phyloP scores from a whole-genome alignment of 2,113 vertebrate genomes.

The Sorex araneus region DNA sequence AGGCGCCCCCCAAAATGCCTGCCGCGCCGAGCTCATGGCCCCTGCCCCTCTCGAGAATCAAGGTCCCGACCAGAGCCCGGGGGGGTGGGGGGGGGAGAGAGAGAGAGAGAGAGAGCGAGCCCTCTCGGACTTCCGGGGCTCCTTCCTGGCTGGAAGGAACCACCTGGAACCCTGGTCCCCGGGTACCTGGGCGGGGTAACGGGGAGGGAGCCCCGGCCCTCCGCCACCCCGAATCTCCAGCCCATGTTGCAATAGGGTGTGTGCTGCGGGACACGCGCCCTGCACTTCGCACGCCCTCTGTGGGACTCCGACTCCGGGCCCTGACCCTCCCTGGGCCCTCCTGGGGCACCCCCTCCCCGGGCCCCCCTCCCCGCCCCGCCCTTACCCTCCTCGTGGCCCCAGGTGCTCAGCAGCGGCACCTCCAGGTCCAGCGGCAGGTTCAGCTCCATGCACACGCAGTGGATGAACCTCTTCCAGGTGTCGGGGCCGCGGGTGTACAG shows the following conservation, averaged over 20 bases:
- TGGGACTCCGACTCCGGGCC: background rate
- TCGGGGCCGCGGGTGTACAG: conserved; percentile 74
- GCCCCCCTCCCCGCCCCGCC: fast-evolving
- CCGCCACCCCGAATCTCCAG: background rate
- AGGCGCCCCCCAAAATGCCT: background rate
- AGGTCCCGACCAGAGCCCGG: too few species aligned
- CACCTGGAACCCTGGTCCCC: background rate
- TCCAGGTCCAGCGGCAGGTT: conserved; percentile 92
- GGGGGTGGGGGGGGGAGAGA: too few species aligned
- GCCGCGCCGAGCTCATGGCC: too few species aligned
- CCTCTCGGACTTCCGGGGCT: background rate
- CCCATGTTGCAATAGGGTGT: background rate
- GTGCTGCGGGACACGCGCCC: background rate
- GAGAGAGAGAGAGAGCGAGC: too few species aligned
- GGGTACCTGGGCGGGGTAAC: background rate
- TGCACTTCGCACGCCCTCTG: fast-evolving
- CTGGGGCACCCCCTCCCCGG: fast-evolving
- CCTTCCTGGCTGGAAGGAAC: background rate
- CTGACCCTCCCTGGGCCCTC: background rate
- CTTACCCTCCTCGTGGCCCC: conserved; percentile 84
- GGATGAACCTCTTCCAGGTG: conserved; percentile 89
- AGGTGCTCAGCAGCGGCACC: conserved; percentile 88
- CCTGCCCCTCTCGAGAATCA: too few species aligned
- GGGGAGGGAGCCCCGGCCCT: background rate
- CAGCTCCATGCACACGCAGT: conserved; percentile 88